These are phyloP conservation scores for Phocoena phocoena DNA, from an alignment of 2,113 vertebrate genomes.

Conservation along the genomic window DNA sequence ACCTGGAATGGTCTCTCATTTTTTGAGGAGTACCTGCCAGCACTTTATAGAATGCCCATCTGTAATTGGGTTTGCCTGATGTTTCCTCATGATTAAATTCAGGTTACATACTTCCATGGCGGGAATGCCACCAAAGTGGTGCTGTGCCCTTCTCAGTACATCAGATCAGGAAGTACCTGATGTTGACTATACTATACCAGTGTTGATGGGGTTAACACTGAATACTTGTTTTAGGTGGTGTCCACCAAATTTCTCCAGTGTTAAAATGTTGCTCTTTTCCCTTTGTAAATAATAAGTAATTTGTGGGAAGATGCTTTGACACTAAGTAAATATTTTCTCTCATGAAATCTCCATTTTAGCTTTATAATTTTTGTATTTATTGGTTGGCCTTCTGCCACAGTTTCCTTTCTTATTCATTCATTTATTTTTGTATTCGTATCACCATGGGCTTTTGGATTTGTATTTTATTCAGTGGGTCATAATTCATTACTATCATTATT, in stretches of 20 bases:
- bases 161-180: not conserved
- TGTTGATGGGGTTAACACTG: not conserved
- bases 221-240: not conserved
- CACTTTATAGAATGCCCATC: not conserved
- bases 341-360: not conserved
- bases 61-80: not conserved
- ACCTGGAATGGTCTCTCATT: not conserved
- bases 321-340: not conserved
- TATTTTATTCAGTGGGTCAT: slow-evolving; percentile 10
- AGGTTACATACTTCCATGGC: not conserved
- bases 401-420: not conserved
- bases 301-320: not conserved
- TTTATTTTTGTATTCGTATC: not conserved
- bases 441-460: not conserved
- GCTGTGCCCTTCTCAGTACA: not conserved
- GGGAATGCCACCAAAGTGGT: not conserved
- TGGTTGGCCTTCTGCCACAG: not conserved
- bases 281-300: not conserved
- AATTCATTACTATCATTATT: not conserved
- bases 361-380: not conserved
- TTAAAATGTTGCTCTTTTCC: not conserved
- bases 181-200: not conserved
- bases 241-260: not conserved
- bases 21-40: not conserved
- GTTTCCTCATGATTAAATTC: not conserved